phyloP scores from a whole-genome alignment of 2,888 invertebrate species.

The Creontiades dilutus region DNA sequence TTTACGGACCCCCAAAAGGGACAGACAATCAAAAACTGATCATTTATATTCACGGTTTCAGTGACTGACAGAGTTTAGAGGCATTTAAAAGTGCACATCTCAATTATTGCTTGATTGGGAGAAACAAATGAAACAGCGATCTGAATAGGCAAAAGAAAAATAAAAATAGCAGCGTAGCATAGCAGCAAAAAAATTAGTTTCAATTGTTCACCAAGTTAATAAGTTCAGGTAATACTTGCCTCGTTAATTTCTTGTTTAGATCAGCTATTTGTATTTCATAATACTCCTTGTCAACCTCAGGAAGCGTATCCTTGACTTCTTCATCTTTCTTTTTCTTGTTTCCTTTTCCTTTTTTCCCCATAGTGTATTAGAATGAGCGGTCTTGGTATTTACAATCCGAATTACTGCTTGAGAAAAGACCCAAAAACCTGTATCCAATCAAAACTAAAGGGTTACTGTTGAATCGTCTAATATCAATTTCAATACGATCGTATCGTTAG shows the following conservation, averaged over 20 bases:
- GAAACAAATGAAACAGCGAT: too few species aligned
- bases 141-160: too few species aligned
- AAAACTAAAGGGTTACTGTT: background rate
- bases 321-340: conserved; percentile 78
- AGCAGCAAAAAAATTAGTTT: background rate
- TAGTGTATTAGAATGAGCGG: conserved; percentile 74
- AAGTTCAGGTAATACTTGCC: conserved; percentile 78
- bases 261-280: conserved; percentile 91
- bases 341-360: conserved; percentile 78
- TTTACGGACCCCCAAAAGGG: too few species aligned
- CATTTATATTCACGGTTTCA: too few species aligned
- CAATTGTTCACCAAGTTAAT: background rate
- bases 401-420: background rate
- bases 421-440: background rate
- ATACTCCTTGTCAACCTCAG: conserved; percentile 89
- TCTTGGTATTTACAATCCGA: too few species aligned
- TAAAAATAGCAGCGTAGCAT: too few species aligned
- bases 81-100: too few species aligned
- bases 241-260: conserved; percentile 88
- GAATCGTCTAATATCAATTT: too few species aligned
- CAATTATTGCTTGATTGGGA: too few species aligned
- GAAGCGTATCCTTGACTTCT: conserved; percentile 79
- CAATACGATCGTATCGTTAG: too few species aligned
- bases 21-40: too few species aligned
- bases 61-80: too few species aligned